Percentiles rank a stretch among this genome's conserved stretches.
Conservation (phyloP, 2,888 invertebrate species). For the Nephrotoma flavescens region DNA sequence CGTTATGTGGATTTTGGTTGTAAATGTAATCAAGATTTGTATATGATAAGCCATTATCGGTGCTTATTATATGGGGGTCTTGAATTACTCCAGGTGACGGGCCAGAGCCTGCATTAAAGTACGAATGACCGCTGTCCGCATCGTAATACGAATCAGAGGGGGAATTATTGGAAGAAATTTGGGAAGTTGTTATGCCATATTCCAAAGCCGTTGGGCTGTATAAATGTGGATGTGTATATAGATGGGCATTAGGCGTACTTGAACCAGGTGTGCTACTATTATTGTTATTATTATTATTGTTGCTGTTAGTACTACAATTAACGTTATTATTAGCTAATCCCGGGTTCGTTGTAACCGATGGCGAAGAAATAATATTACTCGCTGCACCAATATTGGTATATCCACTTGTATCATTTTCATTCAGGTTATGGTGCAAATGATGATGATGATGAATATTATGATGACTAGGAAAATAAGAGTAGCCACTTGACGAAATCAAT, state of each 20-base stretch:
- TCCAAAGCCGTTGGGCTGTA: slow-evolving; percentile 33
- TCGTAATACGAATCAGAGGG: slow-evolving; percentile 30
- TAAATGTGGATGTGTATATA: slow-evolving; percentile 24
- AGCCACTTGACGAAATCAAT: slow-evolving; percentile 12
- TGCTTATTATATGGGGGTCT: slow-evolving; percentile 56
- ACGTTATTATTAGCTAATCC: background rate
- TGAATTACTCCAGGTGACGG: slow-evolving; percentile 18
- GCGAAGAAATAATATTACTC: background rate
- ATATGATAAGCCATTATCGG: slow-evolving; percentile 76
- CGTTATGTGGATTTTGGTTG: slow-evolving; percentile 35
- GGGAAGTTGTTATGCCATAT: slow-evolving; percentile 26
- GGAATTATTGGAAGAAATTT: slow-evolving; percentile 27
- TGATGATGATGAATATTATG: slow-evolving; percentile 18
- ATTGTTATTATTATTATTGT: slow-evolving; percentile 6
- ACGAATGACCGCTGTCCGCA: slow-evolving; percentile 26
- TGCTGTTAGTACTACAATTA: slow-evolving; percentile 6
- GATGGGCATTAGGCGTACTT: background rate
- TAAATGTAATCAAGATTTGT: slow-evolving; percentile 70
- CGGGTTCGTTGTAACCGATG: background rate
- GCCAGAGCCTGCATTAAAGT: slow-evolving; percentile 23
- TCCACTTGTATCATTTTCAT: background rate
- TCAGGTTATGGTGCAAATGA: slow-evolving; percentile 9
- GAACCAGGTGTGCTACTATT: slow-evolving; percentile 7
- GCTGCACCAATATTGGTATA: background rate
- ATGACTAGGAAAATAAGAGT: slow-evolving; percentile 17